Base-by-base conservation (phyloP, 2,113 vertebrate genomes). In the Telmatochromis sp. region DNA sequence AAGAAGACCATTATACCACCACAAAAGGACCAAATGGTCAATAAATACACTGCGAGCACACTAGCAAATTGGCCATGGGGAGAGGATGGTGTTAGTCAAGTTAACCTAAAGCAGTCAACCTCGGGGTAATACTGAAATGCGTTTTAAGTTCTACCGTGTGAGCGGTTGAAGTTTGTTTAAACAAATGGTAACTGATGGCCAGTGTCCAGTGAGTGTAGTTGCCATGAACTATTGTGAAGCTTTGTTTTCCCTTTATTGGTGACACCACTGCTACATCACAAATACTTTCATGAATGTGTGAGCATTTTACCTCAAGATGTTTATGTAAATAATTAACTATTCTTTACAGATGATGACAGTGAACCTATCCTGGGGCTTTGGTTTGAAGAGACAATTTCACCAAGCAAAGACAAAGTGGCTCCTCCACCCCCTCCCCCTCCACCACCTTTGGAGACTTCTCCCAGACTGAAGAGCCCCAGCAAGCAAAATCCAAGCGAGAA, bases 331-430 rank as follows among this genome's bases (percentile, higher is more conserved):
- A 5, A 23, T 86, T 13, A 86, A 35, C 81, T 37, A 60, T 71
- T 89, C 73, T 84, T 71, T 91, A 53, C 93, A 99, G 98, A 99
- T 91, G 99, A 99, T 2, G 99, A 99, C 96, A 99, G 98, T 21
- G 99, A 99, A 78, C 99, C 99, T 13, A 99, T 99, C 95, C 94
- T 99, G 50, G 99, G 99, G n/a, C 98, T 99, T 1, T 99, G 99
- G 99, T 99, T 99, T 94, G 99, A 99, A 91, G 98, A 99, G 95
- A 99, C 98, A 53, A 99, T 99, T 96, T 99, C 98, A 37, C 99
- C 99, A 17, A 98, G 97, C 93, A 99, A 99, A 91, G 98, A 99
- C 93, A 99, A 99, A 88, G 97, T 97, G 85, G 98, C 97, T 1
- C 98, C 98, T 0, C 99, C 98, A 0, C 98, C 98, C 0, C 98